phyloP scores from a whole-genome alignment of 2,888 invertebrate species.

The Rhogogaster chlorosoma region DNA sequence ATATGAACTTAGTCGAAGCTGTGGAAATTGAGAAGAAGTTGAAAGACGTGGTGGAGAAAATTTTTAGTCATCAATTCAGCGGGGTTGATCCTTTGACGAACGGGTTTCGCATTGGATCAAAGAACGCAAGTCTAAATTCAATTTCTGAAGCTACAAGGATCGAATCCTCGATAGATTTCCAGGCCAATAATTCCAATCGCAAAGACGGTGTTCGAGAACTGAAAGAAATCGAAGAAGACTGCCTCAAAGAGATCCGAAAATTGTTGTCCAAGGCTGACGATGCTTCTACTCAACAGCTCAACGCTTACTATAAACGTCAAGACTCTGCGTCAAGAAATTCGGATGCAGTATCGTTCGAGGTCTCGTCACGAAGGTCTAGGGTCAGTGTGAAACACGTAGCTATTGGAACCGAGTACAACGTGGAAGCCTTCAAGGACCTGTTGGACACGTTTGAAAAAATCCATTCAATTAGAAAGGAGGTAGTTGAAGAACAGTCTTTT shows the following conservation, averaged over 20 bases:
- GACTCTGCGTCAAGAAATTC: not conserved
- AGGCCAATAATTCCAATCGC: not conserved
- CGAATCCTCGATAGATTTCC: not conserved
- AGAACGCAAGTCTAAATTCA: slow-evolving; percentile 16
- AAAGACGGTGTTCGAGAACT: not conserved
- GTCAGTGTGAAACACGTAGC: slow-evolving; percentile 4
- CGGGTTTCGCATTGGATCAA: not conserved
- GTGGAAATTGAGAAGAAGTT: slow-evolving; percentile 17
- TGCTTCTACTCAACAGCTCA: not conserved
- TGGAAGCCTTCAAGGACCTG: slow-evolving; percentile 24
- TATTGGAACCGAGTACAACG: slow-evolving; percentile 27
- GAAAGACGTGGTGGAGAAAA: slow-evolving; percentile 3
- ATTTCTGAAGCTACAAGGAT: not conserved
- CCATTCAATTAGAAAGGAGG: not conserved
- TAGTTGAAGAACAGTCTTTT: not conserved
- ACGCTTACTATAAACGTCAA: not conserved
- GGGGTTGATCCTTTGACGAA: not conserved
- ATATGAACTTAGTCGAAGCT: not conserved
- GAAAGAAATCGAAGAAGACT: not conserved
- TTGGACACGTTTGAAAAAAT: slow-evolving; percentile 16
- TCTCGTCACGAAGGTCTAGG: not conserved
- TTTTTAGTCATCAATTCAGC: slow-evolving; percentile 26
- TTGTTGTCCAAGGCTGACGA: not conserved
- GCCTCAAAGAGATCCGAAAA: not conserved
- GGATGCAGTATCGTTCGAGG: not conserved